phyloP scores from a whole-genome alignment of 2,888 invertebrate species.

The Stegophylla sp. region DNA sequence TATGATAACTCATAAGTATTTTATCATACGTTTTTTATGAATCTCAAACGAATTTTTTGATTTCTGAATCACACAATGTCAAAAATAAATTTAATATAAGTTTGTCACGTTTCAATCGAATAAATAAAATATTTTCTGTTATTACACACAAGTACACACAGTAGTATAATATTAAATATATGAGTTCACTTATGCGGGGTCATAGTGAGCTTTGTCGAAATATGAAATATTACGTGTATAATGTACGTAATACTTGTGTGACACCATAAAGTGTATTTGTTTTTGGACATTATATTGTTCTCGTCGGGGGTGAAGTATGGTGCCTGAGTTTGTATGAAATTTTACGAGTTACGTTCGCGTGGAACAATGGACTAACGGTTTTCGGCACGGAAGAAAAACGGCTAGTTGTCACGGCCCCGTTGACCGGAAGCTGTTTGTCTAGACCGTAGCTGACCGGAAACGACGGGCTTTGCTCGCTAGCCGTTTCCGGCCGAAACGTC shows the following conservation, averaged over 20 bases:
- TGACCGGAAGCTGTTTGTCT: slow-evolving; percentile 57
- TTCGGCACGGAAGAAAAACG: slow-evolving; percentile 52
- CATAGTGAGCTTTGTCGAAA: neutral
- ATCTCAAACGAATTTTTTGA: too few relatives aligned
- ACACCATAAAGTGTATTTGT: slow-evolving; percentile 6
- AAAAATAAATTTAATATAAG: too few relatives aligned
- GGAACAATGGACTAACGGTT: slow-evolving; percentile 39
- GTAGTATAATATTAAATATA: too few relatives aligned
- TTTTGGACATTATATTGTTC: slow-evolving; percentile 11
- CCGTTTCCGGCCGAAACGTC: slow-evolving; percentile 50
- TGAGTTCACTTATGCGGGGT: neutral
- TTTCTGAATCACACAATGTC: too few relatives aligned
- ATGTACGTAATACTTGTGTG: neutral
- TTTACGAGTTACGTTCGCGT: slow-evolving; percentile 21
- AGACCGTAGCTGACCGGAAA: slow-evolving; percentile 52
- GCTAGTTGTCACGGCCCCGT: slow-evolving; percentile 42
- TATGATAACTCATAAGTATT: too few relatives aligned
- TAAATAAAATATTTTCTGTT: too few relatives aligned
- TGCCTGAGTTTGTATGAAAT: slow-evolving; percentile 26
- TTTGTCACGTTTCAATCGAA: too few relatives aligned
- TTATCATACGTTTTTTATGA: too few relatives aligned
- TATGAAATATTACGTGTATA: slow-evolving; percentile 16
- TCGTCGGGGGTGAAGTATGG: neutral
- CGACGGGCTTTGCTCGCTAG: slow-evolving; percentile 42
- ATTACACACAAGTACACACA: too few relatives aligned